Conservation (phyloP, 2,113 vertebrate genomes). For the Plectropomus leopardus region DNA sequence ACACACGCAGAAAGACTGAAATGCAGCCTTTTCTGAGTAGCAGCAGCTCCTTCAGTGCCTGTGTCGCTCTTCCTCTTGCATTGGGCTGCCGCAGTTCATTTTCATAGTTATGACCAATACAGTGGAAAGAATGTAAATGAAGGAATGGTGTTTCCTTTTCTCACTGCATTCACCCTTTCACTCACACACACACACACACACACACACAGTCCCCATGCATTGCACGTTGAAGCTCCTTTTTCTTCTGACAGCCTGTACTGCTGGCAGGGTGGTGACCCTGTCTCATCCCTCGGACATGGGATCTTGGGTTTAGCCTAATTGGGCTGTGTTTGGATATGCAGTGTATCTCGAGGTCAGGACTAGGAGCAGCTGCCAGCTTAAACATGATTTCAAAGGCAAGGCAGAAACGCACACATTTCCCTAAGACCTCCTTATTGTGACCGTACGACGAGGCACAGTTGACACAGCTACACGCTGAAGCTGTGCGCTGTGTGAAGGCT, state of each 20-base stretch:
- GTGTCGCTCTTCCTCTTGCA: background rate
- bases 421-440: background rate
- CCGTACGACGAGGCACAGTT: background rate
- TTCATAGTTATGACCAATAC: slow-evolving; percentile 28
- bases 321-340: slow-evolving; percentile 31
- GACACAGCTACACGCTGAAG: background rate
- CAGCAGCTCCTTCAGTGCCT: background rate
- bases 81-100: slow-evolving; percentile 27
- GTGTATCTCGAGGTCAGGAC: slow-evolving; percentile 18
- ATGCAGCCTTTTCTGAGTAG: background rate
- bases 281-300: slow-evolving; percentile 36
- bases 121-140: slow-evolving; percentile 56
- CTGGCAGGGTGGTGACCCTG: slow-evolving; percentile 47
- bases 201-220: background rate
- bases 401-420: background rate
- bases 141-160: slow-evolving; percentile 11
- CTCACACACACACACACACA: background rate
- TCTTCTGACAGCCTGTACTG: background rate
- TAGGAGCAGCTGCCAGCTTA: background rate
- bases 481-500: slow-evolving; percentile 5
- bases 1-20: background rate
- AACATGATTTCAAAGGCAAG: background rate
- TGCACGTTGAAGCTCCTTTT: background rate
- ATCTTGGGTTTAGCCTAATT: slow-evolving; percentile 52
- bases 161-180: background rate